Evolutionary conservation across 2,113 vertebrate genomes (phyloP), one percentile per base, ranked within the genome.

Genomic region (Upupa epops): DNA sequence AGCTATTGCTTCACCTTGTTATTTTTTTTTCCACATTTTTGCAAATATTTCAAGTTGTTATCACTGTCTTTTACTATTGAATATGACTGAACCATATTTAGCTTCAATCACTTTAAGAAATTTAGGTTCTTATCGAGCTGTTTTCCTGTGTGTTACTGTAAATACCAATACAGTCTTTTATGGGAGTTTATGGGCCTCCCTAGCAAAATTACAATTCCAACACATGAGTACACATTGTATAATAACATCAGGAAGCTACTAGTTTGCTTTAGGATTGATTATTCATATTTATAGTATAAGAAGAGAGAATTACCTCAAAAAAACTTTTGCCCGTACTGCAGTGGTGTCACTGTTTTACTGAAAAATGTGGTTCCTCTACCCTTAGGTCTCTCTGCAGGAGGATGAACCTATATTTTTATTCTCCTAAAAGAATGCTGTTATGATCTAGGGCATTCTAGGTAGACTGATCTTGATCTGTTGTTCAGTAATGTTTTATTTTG

Each of bases 201-300:
- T 92, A 87, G n/a, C 32, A 92, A 94, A 93, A 95, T 83, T 81
- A 48, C 20, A 58, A 64, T 61, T 69, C 28, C 51, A 65, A 70
- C 81, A 54, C 42, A 4, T 40, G 72, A 32, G 5, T 6, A 2
- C 79, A 5, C 42, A 7, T 69, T 81, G 51, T 95, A 22, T 70
- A 69, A 70, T 92, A 88, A 58, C 78, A 90, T 93, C 52, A 34
- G 29, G 49, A 93, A 86, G 24, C 49, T 83, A 59, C 56, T 93
- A 42, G 89, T 90, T 95, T 95, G 9, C 92, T 93, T 21, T 61
- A 54, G 46, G 22, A 55, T 79, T 91, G 71, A 52, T 88, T 89
- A 80, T 89, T 96, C 31, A 20, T 70, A 54, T 91, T 86, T 95
- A 56, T 6, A 49, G 16, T 75, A 60, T 32, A 24, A 89, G 65